Percentiles rank a stretch among this genome's conserved stretches.
Conservation (phyloP, 2,113 vertebrate genomes). For the Myotis brandtii region DNA sequence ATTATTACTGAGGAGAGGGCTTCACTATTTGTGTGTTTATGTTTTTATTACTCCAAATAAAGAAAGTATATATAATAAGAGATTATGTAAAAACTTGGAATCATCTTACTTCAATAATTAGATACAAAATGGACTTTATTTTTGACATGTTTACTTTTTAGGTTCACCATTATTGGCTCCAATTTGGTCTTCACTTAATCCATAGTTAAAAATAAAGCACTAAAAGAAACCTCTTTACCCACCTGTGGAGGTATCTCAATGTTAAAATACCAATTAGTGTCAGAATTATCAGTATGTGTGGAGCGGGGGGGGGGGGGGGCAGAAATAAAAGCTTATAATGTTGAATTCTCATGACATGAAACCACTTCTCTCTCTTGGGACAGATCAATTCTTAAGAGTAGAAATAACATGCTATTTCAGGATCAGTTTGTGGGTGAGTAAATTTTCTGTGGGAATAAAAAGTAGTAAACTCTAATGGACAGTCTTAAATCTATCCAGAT, state of each 20-base stretch:
- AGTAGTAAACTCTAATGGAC: constrained; percentile 86
- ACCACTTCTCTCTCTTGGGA: constrained; percentile 64
- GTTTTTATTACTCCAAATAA: constrained; percentile 25
- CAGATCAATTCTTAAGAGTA: constrained; percentile 73
- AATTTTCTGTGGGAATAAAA: constrained; percentile 82
- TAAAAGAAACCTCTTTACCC: constrained; percentile 18
- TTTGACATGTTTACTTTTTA: constrained; percentile 31
- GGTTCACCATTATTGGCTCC: neutral
- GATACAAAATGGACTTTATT: neutral
- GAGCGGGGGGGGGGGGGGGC: no score
- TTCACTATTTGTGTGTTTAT: neutral
- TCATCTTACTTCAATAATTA: neutral
- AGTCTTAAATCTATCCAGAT: constrained; percentile 83
- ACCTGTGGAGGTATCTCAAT: neutral
- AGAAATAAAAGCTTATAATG: constrained; percentile 39
- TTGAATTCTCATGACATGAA: constrained; percentile 67
- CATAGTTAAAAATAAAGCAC: constrained; percentile 21
- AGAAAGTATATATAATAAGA: neutral
- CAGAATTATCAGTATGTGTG: neutral
- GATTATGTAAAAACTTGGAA: neutral
- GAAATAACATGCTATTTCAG: constrained; percentile 84
- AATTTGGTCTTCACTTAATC: neutral
- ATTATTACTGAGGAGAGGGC: neutral
- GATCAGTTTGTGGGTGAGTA: constrained; percentile 83
- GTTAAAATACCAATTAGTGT: constrained; percentile 46